Evolutionary conservation across 2,888 invertebrate species (phyloP), one percentile per base, ranked within the genome.

Genomic region (Trachelus stipa): DNA sequence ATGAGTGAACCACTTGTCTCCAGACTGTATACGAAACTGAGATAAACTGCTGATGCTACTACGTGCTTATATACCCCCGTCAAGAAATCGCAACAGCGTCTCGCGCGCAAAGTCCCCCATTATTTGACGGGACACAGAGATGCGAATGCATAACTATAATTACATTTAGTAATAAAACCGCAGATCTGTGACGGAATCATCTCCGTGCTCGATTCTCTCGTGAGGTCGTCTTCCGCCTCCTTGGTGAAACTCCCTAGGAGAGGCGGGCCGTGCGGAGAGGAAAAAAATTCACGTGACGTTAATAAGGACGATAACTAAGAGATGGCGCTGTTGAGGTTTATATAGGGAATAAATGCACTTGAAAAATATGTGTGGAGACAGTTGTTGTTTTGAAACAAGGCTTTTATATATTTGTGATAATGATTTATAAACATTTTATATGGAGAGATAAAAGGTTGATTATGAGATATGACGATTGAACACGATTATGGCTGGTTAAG

Each of bases 111-210:
- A 87, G 79, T 88, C 84, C 85, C 87, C 88, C 83, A 90, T 90
- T 90, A 56, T 56, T 86, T 71, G 84, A 83, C 80, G 86, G 12
- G 83, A 86, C 86, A 83, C 88, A 89, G 87, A 89, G 23, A 88
- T 87, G 85, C 86, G 84, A 85, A 87, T 85, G 85, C 85, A 87
- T 87, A 86, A 84, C 88, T 85, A 81, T 88, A 86, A 91, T 91
- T 90, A 89, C 83, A 87, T 86, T 86, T 90, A 88, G 90, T 90
- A 90, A 88, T 88, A 87, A 89, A 91, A 90, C 91, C 91, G 91
- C 90, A 91, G 86, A 84, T 84, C 82, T 83, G 82, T 85, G 83
- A 83, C 82, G 83, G 80, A 30, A 34, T 37, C 75, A 56, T 73
- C 78, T 40, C 56, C 56, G 56, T 23, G 40, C 56, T 23, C 56